Evolutionary conservation across 2,888 invertebrate genomes (phyloP).

Genomic region (Vanessa cardui): DNA sequence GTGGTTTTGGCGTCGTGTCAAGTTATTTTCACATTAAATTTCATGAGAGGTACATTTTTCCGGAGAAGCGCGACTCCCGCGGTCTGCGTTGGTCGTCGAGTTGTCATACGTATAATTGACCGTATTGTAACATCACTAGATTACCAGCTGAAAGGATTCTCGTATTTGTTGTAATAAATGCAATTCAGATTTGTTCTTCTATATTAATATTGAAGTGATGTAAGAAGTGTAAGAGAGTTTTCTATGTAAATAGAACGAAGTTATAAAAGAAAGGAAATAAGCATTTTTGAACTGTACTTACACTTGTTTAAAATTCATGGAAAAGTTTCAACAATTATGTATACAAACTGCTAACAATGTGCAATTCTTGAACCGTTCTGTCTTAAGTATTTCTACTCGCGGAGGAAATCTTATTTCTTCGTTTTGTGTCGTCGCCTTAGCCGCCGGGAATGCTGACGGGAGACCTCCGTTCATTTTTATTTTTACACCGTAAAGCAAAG

Average conservation of each 20-base stretch:
- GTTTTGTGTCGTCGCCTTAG: slow-evolving; percentile 68
- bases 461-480: slow-evolving; percentile 58
- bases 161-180: neutral
- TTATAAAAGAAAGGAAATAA: neutral
- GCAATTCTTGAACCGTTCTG: slow-evolving; percentile 63
- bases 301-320: slow-evolving; percentile 28
- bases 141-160: slow-evolving; percentile 2
- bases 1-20: slow-evolving; percentile 80
- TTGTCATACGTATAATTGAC: slow-evolving; percentile 56
- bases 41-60: slow-evolving; percentile 81
- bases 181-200: neutral
- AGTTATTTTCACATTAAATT: slow-evolving; percentile 82
- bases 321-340: slow-evolving; percentile 45
- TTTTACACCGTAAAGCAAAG: slow-evolving; percentile 56
- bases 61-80: slow-evolving; percentile 45
- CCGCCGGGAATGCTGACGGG: slow-evolving; percentile 61
- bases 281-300: neutral
- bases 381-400: slow-evolving; percentile 65
- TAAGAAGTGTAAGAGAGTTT: neutral
- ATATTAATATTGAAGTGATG: too few species aligned
- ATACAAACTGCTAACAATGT: slow-evolving; percentile 58
- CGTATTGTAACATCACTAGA: slow-evolving; percentile 46
- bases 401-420: slow-evolving; percentile 66
- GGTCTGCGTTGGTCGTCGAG: slow-evolving; percentile 35
- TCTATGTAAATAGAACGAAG: neutral